phyloP scores from a whole-genome alignment of 2,113 vertebrate species.

The Chascanopsetta lugubris region DNA sequence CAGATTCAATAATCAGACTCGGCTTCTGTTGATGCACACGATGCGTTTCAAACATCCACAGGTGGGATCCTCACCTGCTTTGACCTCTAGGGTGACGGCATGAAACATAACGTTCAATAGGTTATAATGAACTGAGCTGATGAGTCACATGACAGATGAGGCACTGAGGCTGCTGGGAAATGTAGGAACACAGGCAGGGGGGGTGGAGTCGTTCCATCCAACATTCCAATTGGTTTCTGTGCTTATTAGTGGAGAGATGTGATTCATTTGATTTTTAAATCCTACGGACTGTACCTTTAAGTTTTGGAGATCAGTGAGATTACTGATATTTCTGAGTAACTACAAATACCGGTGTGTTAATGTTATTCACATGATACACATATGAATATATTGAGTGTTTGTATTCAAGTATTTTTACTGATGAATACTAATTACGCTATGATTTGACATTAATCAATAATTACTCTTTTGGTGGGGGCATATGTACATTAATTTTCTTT shows the following conservation, averaged over 20 bases:
- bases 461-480: no score
- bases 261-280: no score
- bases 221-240: no score
- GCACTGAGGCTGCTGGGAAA: slow-evolving; percentile 21
- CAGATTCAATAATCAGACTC: background rate
- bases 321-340: background rate
- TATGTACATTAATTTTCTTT: no score
- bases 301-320: background rate
- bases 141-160: slow-evolving; percentile 50
- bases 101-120: slow-evolving; percentile 75
- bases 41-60: slow-evolving; percentile 34
- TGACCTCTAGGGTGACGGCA: slow-evolving; percentile 77
- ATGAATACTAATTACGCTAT: no score
- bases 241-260: background rate
- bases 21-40: slow-evolving; percentile 13
- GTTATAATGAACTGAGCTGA: slow-evolving; percentile 57
- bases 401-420: background rate
- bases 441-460: no score
- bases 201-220: no score
- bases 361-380: background rate
- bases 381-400: background rate
- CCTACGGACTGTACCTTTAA: no score
- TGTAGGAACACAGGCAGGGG: slow-evolving; percentile 16
- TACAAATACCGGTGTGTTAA: background rate
- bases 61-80: slow-evolving; percentile 75